A percentile compares a stretch with the other conserved stretches of the same genome.
phyloP scores from a whole-genome alignment of 2,888 invertebrate species.

The Lissonota sp. region DNA sequence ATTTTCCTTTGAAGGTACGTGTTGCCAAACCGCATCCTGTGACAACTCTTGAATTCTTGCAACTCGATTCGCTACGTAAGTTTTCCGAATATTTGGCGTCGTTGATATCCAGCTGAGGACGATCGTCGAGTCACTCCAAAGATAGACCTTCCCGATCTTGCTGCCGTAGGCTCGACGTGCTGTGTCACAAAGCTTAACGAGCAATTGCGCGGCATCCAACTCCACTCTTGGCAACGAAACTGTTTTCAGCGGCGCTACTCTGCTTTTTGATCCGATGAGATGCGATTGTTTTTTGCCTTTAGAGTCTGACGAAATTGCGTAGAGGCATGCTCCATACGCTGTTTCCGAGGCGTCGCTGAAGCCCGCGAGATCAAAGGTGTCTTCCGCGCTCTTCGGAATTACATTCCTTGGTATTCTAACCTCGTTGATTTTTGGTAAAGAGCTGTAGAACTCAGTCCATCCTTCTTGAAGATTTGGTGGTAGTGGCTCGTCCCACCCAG shows the following conservation, averaged over 20 bases:
- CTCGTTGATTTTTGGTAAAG: constrained; percentile 48
- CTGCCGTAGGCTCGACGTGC: constrained; percentile 7
- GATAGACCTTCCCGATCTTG: constrained; percentile 24
- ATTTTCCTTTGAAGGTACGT: too few species aligned
- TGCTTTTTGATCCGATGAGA: constrained; percentile 7
- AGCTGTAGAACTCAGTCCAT: constrained; percentile 41
- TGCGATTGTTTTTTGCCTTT: background rate
- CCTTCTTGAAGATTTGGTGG: constrained; percentile 17
- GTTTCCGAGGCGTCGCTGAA: constrained; percentile 67
- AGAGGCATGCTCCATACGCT: constrained; percentile 68
- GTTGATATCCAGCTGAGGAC: constrained; percentile 9
- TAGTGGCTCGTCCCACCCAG: constrained; percentile 37
- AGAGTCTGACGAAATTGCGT: constrained; percentile 26
- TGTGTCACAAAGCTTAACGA: constrained; percentile 17
- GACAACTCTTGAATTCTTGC: too few species aligned
- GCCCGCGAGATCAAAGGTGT: constrained; percentile 59
- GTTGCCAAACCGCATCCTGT: too few species aligned
- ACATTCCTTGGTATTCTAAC: constrained; percentile 33
- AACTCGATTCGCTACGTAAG: too few species aligned
- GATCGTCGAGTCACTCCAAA: constrained; percentile 66
- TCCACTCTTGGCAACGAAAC: constrained; percentile 43
- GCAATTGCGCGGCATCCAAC: constrained; percentile 46
- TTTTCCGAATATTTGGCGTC: background rate
- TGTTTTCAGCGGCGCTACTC: constrained; percentile 21
- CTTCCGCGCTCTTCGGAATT: background rate